These are phyloP conservation scores for Bombylius major DNA, from an alignment of 2,888 invertebrate species.

Conservation along the genomic window DNA sequence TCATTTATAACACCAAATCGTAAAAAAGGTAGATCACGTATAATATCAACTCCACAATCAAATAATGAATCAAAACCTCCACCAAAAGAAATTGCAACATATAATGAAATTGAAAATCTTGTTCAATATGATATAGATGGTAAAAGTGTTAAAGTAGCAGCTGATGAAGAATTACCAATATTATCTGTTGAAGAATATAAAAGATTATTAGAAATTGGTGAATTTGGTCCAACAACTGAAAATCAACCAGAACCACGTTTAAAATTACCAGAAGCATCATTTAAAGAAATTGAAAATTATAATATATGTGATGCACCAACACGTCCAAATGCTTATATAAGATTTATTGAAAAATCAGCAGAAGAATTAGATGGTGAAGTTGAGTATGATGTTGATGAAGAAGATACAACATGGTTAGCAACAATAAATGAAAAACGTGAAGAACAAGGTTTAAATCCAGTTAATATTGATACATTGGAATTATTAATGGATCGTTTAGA, in stretches of 20 bases:
- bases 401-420: conserved; percentile 89
- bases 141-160: conserved; percentile 51
- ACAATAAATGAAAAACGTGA: conserved; percentile 75
- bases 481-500: conserved; percentile 95
- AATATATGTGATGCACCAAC: conserved; percentile 70
- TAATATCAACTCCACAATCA: conserved; percentile 38
- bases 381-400: conserved; percentile 97
- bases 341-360: conserved; percentile 87
- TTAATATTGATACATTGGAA: conserved; percentile 85
- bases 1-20: conserved; percentile 48
- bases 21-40: conserved; percentile 47
- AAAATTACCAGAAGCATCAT: conserved; percentile 57
- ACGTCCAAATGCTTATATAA: conserved; percentile 77
- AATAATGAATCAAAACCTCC: conserved; percentile 37
- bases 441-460: conserved; percentile 54
- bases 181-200: conserved; percentile 53
- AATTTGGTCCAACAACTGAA: conserved; percentile 30
- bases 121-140: conserved; percentile 82
- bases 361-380: conserved; percentile 89
- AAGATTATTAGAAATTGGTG: conserved; percentile 28
- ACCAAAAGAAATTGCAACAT: conserved; percentile 60
- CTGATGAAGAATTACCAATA: conserved; percentile 54
- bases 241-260: conserved; percentile 35
- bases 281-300: conserved; percentile 61
- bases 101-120: conserved; percentile 72